Evolutionary conservation across 2,113 vertebrate genomes (phyloP).

Genomic region (Rallus limicola): DNA sequence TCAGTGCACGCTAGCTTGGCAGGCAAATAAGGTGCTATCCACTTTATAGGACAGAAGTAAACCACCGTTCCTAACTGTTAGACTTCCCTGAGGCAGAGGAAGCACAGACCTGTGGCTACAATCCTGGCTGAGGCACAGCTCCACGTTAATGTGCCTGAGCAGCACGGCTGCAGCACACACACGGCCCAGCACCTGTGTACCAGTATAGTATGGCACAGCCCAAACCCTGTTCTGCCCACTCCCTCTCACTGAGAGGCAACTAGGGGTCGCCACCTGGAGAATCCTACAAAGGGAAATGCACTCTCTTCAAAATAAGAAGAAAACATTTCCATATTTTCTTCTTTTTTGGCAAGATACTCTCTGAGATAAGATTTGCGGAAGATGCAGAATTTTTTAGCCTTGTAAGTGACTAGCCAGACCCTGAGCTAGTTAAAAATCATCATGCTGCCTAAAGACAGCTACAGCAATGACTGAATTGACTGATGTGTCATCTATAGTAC

Average conservation of each 20-base stretch:
- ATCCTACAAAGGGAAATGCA: neutral
- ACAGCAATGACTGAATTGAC: neutral
- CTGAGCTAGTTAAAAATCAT: neutral
- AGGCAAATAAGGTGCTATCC: neutral
- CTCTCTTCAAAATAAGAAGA: neutral
- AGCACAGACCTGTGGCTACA: neutral
- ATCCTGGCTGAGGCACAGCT: neutral
- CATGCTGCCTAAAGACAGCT: neutral
- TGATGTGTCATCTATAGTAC: neutral
- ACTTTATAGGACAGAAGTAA: neutral
- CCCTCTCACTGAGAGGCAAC: neutral
- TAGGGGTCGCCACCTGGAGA: neutral
- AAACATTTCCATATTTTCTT: neutral
- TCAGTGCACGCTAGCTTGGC: neutral
- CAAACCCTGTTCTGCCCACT: neutral
- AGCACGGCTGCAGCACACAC: neutral
- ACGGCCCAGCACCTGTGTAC: neutral
- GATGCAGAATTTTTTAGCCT: neutral
- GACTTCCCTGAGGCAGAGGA: neutral
- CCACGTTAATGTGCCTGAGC: accelerated
- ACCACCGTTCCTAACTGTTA: neutral
- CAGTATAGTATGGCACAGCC: neutral
- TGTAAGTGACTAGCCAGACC: neutral
- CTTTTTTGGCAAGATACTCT: neutral
- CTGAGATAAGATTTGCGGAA: neutral